Base-by-base conservation (phyloP, 2,888 invertebrate species). In the Tiphia femorata region DNA sequence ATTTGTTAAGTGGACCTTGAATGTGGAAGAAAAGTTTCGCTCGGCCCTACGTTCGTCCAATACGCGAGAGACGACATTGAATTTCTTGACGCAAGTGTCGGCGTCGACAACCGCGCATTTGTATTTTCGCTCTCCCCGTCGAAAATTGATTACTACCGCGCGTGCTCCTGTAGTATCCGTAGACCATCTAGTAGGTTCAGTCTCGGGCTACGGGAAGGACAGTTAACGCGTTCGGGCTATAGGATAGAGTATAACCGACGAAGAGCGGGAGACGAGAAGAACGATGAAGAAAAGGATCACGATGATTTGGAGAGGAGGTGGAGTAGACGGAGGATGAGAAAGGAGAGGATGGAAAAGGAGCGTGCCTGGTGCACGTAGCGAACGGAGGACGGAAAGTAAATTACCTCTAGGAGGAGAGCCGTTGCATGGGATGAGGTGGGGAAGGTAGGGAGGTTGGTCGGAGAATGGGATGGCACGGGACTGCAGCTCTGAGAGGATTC, bases 371-470 rank as follows among this genome's bases (percentile, higher is more conserved):
- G 58, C 59, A 64, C 64, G 64, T 42, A 53, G 61, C 33, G 51
- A 61, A 66, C 41, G 63, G 49, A 72, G 62, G 75, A 77, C 50
- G 64, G 68, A 71, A 71, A 69, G 70, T 73, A 76, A 76, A 76
- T 77, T 76, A 74, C 72, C 75, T 76, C 73, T 73, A 72, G 77
- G 69, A 68, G 63, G 59, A 68, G 64, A 64, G 55, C 50, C 56
- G 63, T 58, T 41, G 51, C 53, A 65, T 41, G 50, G 64, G 35
- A 29, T 37, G 59, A 42, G 37, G 50, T 25, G 49, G 23, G 37
- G 35, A n/a, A 23, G 19, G 49, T 37, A 51, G 55, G 58, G 42
- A 49, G 56, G 49, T n/a, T 41, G 48, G 54, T 62, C 47, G 27
- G 48, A 65, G 57, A 60, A 67, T 65, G 65, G 55, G 57, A 64